Conservation (phyloP, 2,797 vertebrate genomes). For the Pipistrellus nathusii region DNA sequence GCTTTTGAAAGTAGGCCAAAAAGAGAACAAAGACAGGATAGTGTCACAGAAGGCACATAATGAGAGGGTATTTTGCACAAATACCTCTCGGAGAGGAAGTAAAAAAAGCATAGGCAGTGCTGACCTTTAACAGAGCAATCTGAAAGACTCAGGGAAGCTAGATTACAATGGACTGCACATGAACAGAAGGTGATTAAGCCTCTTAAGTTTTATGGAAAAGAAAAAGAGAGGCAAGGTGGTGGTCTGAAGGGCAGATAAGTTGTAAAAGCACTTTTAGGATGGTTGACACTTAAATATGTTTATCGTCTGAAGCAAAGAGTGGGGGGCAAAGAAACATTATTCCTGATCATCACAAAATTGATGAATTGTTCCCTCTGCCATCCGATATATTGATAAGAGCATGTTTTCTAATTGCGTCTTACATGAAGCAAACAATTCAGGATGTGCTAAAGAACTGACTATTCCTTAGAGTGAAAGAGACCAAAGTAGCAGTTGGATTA, state of each 20-base stretch:
- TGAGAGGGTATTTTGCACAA: neutral
- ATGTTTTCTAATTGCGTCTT: constrained; percentile 45
- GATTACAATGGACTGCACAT: neutral
- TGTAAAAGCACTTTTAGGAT: neutral
- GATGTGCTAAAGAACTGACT: neutral
- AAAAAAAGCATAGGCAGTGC: neutral
- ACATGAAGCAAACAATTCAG: constrained; percentile 20
- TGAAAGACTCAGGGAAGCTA: neutral
- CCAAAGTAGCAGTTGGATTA: neutral
- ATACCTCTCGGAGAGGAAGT: neutral
- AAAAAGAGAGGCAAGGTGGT: neutral
- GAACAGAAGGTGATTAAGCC: neutral
- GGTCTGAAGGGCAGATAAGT: neutral
- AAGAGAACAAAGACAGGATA: neutral
- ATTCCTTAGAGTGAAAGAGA: neutral
- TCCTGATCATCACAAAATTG: neutral
- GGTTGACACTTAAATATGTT: neutral
- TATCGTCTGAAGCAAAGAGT: neutral
- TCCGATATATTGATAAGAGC: neutral
- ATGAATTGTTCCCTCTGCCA: neutral
- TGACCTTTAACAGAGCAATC: neutral
- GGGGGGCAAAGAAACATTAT: neutral
- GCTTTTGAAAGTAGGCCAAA: neutral
- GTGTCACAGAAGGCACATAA: neutral
- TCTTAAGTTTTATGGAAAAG: neutral